Conservation (phyloP, 2,888 invertebrate species). For the Platycheirus rosarum region DNA sequence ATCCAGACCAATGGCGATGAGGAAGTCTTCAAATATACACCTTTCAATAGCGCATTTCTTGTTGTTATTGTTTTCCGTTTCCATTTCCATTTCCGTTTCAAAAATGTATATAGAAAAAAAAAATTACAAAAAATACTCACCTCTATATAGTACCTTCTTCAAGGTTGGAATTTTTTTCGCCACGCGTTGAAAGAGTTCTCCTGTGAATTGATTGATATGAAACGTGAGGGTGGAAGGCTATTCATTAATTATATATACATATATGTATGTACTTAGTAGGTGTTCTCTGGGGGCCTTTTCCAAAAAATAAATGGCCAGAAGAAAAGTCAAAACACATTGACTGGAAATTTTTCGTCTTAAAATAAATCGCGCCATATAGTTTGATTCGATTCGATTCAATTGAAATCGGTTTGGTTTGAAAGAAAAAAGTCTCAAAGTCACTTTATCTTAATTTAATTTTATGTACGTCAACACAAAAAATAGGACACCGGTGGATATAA, state of each 20-base stretch:
- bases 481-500: slow-evolving; percentile 10
- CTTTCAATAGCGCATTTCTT: slow-evolving; percentile 36
- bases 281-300: neutral
- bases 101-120: neutral
- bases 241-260: slow-evolving; percentile 18
- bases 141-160: slow-evolving; percentile 9
- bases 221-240: slow-evolving; percentile 29
- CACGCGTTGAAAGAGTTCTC: slow-evolving; percentile 24
- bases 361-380: slow-evolving; percentile 35
- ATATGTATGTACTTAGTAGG: too few relatives aligned
- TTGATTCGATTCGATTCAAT: slow-evolving; percentile 9
- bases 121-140: neutral
- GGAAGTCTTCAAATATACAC: slow-evolving; percentile 1
- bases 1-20: slow-evolving; percentile 27
- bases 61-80: slow-evolving; percentile 33
- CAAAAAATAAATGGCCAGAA: slow-evolving; percentile 13
- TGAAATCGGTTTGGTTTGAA: slow-evolving; percentile 11
- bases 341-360: slow-evolving; percentile 47
- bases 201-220: slow-evolving; percentile 31
- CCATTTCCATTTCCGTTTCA: neutral
- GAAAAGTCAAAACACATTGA: slow-evolving; percentile 36
- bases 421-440: slow-evolving; percentile 3
- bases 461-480: slow-evolving; percentile 15
- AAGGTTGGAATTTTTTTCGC: slow-evolving; percentile 24
- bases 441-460: slow-evolving; percentile 26